A percentile compares a stretch with the other conserved stretches of the same genome.
Evolutionary conservation across 2,888 invertebrate genomes (phyloP).

Genomic region (Nemapogon koenigi): DNA sequence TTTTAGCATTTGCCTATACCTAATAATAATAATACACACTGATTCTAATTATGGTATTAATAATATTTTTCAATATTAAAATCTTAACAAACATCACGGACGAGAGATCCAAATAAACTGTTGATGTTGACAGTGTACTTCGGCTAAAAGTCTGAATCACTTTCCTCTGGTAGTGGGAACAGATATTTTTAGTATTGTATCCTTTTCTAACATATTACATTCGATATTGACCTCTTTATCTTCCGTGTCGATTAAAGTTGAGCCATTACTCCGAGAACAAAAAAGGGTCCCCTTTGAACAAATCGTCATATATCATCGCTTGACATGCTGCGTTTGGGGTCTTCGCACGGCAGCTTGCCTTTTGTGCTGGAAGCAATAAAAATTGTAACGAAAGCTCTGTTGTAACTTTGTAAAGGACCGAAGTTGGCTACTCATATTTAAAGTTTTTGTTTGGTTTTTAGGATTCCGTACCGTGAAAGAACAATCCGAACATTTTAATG

Average conservation of each 20-base stretch:
- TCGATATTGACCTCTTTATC: constrained; percentile 23
- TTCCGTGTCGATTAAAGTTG: constrained; percentile 49
- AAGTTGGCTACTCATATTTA: too few species aligned
- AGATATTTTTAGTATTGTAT: constrained; percentile 29
- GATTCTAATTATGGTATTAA: background rate
- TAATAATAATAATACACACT: too few species aligned
- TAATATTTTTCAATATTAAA: background rate
- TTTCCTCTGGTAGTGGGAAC: constrained; percentile 50
- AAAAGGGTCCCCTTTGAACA: constrained; percentile 63
- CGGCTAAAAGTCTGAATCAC: constrained; percentile 44
- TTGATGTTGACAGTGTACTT: constrained; percentile 43
- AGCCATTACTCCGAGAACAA: constrained; percentile 62
- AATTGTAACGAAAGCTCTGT: constrained; percentile 15
- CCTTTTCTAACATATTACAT: constrained; percentile 25
- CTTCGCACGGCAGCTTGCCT: constrained; percentile 31
- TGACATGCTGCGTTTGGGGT: constrained; percentile 53
- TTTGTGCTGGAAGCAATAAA: constrained; percentile 46
- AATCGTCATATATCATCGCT: constrained; percentile 61
- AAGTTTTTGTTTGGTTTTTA: too few species aligned
- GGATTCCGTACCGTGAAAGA: too few species aligned
- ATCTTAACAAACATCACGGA: constrained; percentile 24
- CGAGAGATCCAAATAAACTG: constrained; percentile 44
- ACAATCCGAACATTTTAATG: too few species aligned
- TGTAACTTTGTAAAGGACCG: too few species aligned
- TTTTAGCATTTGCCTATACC: too few species aligned